Evolutionary conservation across 2,113 vertebrate species (phyloP), one percentile per base, ranked within the genome.

Genomic region (Toxotes jaculatrix): DNA sequence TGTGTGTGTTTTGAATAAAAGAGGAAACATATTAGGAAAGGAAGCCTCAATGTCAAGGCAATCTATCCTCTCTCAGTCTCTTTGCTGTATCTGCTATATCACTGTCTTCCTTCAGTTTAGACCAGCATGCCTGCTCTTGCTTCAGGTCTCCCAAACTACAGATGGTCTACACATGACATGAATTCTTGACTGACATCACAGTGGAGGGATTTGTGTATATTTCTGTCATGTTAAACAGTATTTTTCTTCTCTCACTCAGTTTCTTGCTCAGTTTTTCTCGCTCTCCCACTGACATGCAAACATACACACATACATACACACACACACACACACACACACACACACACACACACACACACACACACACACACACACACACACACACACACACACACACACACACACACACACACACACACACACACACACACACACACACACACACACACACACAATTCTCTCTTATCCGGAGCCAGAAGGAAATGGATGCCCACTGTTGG

Each of bases 401-500:
- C 36, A 47, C 21, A 55, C 60, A 64, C 61, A 49, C 21, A 32
- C n/a, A 53, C 36, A 47, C 21, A 55, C 60, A 64, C 61, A 49
- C 21, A 32, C n/a, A 38, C 62, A 32, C 7, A 80, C n/a, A 53
- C 36, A 47, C 21, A 55, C 60, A 64, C 61, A 49, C 21, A 32
- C n/a, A 53, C 36, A 47, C 21, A 55, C 60, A 64, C 61, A 49
- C 21, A 32, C n/a, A 17, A 19, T 0, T 14, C 4, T 12, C 61
- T 88, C 38, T 91, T 34, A 87, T 89, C 78, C 11, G 7, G 10
- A 55, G 86, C 88, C 83, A 88, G 47, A 63, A 55, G 74, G 70
- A 89, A 93, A 87, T 74, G 53, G 72, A 90, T 71, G 68, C 67
- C 38, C 64, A 43, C 32, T 63, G 74, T 51, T 88, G 68, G 65